These are phyloP conservation scores for Dolichotis patagonum DNA, from an alignment of 2,113 vertebrate species.

Conservation along the genomic window DNA sequence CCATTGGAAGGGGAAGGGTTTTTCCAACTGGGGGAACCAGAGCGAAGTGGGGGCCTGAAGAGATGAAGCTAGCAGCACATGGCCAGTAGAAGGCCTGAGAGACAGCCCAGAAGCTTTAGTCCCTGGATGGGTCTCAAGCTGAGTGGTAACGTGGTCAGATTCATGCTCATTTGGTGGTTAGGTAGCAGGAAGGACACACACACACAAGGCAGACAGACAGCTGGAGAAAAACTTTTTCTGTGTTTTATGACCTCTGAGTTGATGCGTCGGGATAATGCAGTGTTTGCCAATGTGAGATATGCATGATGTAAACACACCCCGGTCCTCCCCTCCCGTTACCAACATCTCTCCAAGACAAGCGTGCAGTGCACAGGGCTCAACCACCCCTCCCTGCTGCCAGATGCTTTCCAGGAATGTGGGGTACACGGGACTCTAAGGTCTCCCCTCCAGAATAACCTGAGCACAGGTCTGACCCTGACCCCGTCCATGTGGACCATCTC, in stretches of 20 bases:
- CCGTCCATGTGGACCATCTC: background rate
- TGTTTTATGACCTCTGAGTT: background rate
- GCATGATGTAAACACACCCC: accelerated
- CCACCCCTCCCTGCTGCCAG: accelerated
- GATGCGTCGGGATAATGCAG: accelerated
- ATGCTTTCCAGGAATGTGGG: background rate
- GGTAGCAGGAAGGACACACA: background rate
- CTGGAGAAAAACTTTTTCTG: background rate
- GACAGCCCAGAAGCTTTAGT: background rate
- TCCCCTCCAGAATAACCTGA: background rate
- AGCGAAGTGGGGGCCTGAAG: background rate
- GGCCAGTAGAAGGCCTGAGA: background rate
- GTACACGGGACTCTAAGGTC: background rate
- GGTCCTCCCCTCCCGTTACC: accelerated
- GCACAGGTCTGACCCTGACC: background rate
- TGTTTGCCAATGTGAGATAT: accelerated
- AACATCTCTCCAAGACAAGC: accelerated
- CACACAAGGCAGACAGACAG: background rate
- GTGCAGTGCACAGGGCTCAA: background rate
- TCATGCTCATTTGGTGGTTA: background rate
- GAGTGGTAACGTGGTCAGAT: background rate
- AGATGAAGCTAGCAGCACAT: background rate
- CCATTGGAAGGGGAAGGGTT: background rate
- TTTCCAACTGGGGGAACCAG: background rate
- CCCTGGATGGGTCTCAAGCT: background rate